Conservation (phyloP, 2,888 invertebrate species). For the Amorpha juglandis region DNA sequence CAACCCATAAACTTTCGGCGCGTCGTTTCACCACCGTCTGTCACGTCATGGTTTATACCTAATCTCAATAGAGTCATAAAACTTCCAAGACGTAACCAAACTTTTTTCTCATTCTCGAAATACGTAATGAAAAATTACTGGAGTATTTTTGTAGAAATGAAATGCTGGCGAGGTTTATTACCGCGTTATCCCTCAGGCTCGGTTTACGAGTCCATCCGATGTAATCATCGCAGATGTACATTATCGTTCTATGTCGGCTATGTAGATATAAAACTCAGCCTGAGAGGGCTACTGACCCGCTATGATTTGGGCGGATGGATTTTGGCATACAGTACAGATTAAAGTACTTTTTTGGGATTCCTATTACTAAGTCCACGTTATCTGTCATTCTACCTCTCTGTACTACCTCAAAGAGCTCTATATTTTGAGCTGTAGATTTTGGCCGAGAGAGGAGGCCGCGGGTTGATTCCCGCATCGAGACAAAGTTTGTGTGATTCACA, state of each 20-base stretch:
- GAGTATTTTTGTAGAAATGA: conserved; percentile 13
- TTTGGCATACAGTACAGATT: no score
- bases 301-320: no score
- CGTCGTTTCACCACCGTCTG: not conserved
- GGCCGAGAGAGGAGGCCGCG: no score
- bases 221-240: not conserved
- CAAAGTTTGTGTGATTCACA: no score
- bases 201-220: conserved; percentile 19
- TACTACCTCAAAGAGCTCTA: no score
- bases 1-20: not conserved
- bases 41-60: not conserved
- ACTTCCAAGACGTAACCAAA: conserved; percentile 9
- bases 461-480: no score
- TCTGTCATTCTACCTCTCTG: no score
- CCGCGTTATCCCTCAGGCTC: not conserved
- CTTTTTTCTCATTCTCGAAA: conserved; percentile 4
- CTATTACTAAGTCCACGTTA: no score
- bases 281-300: no score
- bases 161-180: not conserved
- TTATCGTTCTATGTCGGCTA: not conserved
- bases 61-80: conserved; percentile 15
- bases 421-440: no score
- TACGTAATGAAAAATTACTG: conserved; percentile 18
- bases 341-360: no score
- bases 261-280: not conserved